A percentile compares a stretch with the other conserved stretches of the same genome.
phyloP scores from a whole-genome alignment of 2,888 invertebrate species.

The Nipponacmea schrenckii region DNA sequence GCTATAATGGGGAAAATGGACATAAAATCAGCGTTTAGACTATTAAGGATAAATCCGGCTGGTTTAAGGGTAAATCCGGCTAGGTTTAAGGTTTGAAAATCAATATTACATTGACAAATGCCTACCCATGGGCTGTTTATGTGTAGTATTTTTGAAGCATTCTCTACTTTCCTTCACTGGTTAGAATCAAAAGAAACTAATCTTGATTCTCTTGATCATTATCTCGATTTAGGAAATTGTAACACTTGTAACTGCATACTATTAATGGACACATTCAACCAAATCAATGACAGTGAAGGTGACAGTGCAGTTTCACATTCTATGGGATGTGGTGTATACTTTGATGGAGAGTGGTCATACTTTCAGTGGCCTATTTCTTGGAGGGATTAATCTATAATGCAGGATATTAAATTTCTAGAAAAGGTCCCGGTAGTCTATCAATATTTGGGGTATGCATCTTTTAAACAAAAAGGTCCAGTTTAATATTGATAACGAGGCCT shows the following conservation, averaged over 20 bases:
- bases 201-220: no score
- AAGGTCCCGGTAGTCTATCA: conserved; percentile 14
- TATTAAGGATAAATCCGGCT: conserved; percentile 1
- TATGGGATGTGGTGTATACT: conserved; percentile 14
- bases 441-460: neutral
- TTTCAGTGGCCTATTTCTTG: conserved; percentile 14
- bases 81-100: neutral
- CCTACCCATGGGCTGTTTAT: neutral
- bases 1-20: no score
- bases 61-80: neutral
- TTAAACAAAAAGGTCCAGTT: conserved; percentile 3
- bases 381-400: neutral
- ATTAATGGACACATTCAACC: no score
- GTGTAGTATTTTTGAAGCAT: neutral
- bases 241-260: no score
- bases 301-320: conserved; percentile 18
- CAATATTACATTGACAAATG: neutral
- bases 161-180: neutral
- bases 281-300: neutral
- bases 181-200: no score
- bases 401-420: conserved; percentile 12
- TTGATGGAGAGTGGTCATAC: conserved; percentile 11
- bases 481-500: conserved; percentile 14
- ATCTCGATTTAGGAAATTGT: no score
- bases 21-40: neutral